Conservation (phyloP, 2,797 vertebrate species). For the Lutjanus campechanus region DNA sequence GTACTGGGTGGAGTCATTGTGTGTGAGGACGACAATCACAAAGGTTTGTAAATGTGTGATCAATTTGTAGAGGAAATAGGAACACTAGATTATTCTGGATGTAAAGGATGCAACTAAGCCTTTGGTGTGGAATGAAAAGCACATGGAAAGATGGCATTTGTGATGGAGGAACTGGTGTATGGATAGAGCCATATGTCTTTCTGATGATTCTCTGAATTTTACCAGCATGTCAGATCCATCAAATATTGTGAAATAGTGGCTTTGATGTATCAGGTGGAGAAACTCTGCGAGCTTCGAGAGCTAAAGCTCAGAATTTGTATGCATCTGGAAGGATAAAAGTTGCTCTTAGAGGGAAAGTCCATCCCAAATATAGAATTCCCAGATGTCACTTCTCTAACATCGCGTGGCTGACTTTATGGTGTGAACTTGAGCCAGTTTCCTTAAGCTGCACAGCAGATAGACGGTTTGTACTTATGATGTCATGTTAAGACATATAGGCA, state of each 20-base stretch:
- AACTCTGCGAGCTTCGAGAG: conserved; percentile 22
- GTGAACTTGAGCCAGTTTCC: neutral
- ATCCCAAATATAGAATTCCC: conserved; percentile 34
- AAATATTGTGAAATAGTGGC: conserved; percentile 51
- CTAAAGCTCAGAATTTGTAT: conserved; percentile 35
- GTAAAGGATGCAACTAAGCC: neutral
- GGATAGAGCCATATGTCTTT: conserved; percentile 22
- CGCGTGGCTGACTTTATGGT: conserved; percentile 5
- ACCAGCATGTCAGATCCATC: conserved; percentile 61
- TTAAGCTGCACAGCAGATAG: conserved; percentile 19
- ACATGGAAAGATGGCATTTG: neutral
- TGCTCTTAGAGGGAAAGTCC: conserved; percentile 40
- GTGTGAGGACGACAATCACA: conserved; percentile 38
- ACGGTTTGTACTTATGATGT: conserved; percentile 33
- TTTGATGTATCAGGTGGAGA: conserved; percentile 35
- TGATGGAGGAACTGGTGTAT: neutral
- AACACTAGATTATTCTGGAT: neutral
- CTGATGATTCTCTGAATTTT: conserved; percentile 39
- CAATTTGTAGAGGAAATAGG: neutral
- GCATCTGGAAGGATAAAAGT: conserved; percentile 18
- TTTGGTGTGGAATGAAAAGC: conserved; percentile 32
- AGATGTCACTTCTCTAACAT: conserved; percentile 6
- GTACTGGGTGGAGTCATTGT: neutral
- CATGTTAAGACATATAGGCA: conserved; percentile 17
- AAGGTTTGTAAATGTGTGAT: neutral